Base-by-base conservation (phyloP, 2,113 vertebrate genomes). In the Benitochromis conjunctus region DNA sequence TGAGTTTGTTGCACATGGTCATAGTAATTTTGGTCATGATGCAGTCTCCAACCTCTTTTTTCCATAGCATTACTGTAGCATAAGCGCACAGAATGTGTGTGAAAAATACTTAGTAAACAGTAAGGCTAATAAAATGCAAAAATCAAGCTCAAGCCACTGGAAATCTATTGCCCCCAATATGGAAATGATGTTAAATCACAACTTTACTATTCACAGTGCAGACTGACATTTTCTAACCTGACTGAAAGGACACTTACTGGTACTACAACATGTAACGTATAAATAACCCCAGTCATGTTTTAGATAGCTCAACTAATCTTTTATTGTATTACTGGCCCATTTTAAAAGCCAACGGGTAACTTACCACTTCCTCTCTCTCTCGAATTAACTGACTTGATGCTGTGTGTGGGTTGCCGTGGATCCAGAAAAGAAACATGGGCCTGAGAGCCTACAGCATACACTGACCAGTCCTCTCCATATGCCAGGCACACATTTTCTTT, bases 401-500 rank as follows among this genome's bases (percentile, higher is more conserved):
- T 98, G 91, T 97, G 94, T 12, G 97, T 96, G 6, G 98, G 98
- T 91, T 99, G 97, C 80, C 99, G 97, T 0, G 98, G 98, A 90
- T 99, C 99, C 91, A 99, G 95, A 79, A 99, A 99, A 62, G 99
- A 99, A 83, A 99, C 99, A 0, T 99, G 99, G 9, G 98, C 98
- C 94, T 99, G 99, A 38, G 99, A 99, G 81, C 99, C 99, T 5
- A 99, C 98, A 2, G 98, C 98, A 9, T 99, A 99, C 60, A 99
- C 97, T 0, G 98, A 99, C 99, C 99, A 99, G 83, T 99, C 99
- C 91, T 97, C 96, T 41, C 99, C 98, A 16, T 99, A 99, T 0
- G 99, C 97, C 94, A 99, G 95, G 91, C 99, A 99, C 89, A 99
- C 99, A 1, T 99, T 99, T 96, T 99, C 99, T 94, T 99, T 97